Conservation (phyloP, 2,113 vertebrate genomes). For the Oreochromis aureus region DNA sequence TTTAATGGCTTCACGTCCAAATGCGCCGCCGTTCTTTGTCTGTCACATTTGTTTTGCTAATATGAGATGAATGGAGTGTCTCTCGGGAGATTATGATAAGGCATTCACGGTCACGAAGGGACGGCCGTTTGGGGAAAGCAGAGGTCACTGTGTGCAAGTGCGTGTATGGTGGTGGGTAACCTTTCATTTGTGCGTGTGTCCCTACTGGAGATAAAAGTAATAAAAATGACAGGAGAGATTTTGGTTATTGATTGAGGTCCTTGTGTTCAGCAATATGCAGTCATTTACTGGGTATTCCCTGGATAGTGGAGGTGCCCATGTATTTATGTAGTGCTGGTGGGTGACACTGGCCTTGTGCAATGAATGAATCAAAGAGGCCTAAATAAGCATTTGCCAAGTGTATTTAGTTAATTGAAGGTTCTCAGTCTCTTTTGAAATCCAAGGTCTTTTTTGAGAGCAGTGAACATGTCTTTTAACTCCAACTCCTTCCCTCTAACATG, state of each 20-base stretch:
- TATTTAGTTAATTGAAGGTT: not conserved
- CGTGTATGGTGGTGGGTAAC: not conserved
- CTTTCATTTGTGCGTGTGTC: constrained; percentile 15
- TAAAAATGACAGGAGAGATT: constrained; percentile 42
- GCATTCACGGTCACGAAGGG: constrained; percentile 50
- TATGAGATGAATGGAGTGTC: constrained; percentile 54
- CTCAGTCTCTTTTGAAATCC: not conserved
- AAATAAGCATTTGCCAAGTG: not conserved
- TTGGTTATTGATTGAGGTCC: constrained; percentile 42
- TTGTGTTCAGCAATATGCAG: constrained; percentile 4
- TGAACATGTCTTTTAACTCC: not conserved
- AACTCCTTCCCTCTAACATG: not conserved
- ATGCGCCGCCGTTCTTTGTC: constrained; percentile 6
- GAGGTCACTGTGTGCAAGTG: not conserved
- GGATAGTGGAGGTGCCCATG: not conserved
- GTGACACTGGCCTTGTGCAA: not conserved
- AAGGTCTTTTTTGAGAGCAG: not conserved
- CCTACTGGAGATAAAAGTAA: constrained; percentile 40
- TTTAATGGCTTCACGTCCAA: constrained; percentile 2
- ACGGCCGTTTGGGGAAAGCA: not conserved
- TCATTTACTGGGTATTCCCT: constrained; percentile 21
- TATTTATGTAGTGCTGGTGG: not conserved
- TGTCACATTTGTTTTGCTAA: constrained; percentile 55
- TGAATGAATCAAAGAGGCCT: not conserved
- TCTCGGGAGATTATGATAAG: constrained; percentile 58